Evolutionary conservation across 2,797 vertebrate genomes (phyloP), one percentile per base, ranked within the genome.

Genomic region (Danio albolineatus): DNA sequence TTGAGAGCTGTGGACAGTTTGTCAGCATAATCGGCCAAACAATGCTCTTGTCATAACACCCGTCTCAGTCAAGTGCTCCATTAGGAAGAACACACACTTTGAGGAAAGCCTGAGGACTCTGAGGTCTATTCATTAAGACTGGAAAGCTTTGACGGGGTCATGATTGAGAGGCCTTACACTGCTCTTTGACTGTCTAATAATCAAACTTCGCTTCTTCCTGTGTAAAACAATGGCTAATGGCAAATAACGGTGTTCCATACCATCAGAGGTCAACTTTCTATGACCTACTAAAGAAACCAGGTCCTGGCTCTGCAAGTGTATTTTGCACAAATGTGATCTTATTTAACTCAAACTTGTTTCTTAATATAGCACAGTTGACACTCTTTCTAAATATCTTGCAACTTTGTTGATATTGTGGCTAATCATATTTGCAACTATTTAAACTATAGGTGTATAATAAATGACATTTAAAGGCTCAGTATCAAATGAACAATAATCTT

Each of bases 141-240:
- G 78, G 78, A 81, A 57, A 76, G 85, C 87, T 83, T 85, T 81
- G 70, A 82, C 69, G 76, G 80, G 71, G 19, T 61, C 72, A 48
- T 89, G 85, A 92, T 90, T 85, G 85, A 83, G 83, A 89, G 87
- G 74, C 80, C 77, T 86, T 85, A 86, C 16, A 17, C 46, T 84
- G 85, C 83, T 83, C 84, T 82, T 74, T 85, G 85, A 92, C 91
- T 88, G 77, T 83, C 85, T 91, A 91, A n/a, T n/a, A n/a, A 93
- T 93, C 85, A 91, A 86, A 85, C 84, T 73, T 54, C 39, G 4
- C 80, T 70, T 78, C 73, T 83, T 74, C 73, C 77, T 61, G 64
- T 79, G 74, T 78, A 48, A 83, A 84, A 69, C 75, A 84, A 82
- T 82, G 86, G 89, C 90, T 89, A 91, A 89, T 84, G 82, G 57